These are phyloP conservation scores for Entomyzon cyanotis DNA, from an alignment of 2,113 vertebrate species.

Conservation along the genomic window DNA sequence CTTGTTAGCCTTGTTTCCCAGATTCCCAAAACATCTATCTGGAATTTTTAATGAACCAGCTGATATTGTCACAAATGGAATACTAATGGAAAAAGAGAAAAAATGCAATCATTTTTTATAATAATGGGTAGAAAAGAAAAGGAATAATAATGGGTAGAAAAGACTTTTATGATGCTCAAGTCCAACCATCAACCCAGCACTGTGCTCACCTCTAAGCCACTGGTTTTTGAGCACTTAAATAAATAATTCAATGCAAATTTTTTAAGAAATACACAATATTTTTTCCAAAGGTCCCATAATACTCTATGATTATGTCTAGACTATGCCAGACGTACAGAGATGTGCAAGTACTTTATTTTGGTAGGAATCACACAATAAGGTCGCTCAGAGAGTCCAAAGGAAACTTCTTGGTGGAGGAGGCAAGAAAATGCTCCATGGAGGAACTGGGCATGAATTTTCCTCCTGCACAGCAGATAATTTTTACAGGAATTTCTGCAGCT, in stretches of 20 bases:
- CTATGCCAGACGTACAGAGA: background rate
- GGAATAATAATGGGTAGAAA: background rate
- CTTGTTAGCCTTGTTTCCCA: background rate
- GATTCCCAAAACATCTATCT: background rate
- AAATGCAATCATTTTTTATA: background rate
- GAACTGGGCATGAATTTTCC: background rate
- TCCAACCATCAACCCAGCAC: background rate
- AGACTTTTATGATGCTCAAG: background rate
- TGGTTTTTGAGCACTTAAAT: background rate
- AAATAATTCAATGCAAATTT: background rate
- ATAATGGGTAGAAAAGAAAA: background rate
- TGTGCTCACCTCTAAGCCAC: fast-evolving
- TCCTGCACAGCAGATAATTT: background rate
- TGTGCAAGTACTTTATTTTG: background rate
- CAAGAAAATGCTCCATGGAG: background rate
- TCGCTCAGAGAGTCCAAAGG: background rate
- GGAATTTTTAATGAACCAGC: background rate
- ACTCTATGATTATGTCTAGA: no score
- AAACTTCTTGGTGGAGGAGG: background rate
- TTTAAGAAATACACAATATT: background rate
- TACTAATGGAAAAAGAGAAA: background rate
- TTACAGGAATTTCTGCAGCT: background rate
- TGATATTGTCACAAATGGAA: background rate
- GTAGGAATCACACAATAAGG: background rate
- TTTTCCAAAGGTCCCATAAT: background rate